These are phyloP conservation scores for Belgica antarctica DNA, from an alignment of 2,888 invertebrate species.

Conservation along the genomic window DNA sequence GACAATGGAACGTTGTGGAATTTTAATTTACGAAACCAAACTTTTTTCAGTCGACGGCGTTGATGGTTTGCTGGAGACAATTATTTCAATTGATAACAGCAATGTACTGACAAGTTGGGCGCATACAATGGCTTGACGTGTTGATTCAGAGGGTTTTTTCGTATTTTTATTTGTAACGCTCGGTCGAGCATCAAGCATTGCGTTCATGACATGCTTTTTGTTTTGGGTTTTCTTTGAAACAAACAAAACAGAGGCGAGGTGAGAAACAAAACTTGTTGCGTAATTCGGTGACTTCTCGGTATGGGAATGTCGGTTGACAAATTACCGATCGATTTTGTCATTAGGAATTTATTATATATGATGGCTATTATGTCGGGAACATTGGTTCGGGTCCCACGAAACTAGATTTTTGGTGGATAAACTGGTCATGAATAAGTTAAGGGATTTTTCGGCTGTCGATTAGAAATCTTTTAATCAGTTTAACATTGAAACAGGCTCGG, in stretches of 20 bases:
- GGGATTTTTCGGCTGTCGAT: too few species aligned
- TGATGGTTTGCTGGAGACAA: neutral
- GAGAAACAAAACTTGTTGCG: conserved; percentile 5
- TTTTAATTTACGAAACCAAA: conserved; percentile 1
- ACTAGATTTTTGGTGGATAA: too few species aligned
- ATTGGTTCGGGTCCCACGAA: too few species aligned
- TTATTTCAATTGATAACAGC: conserved; percentile 10
- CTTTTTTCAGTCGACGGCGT: neutral
- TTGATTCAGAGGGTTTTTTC: neutral
- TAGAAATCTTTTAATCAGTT: too few species aligned
- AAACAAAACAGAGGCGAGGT: neutral
- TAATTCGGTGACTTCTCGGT: neutral
- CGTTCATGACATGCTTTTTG: conserved; percentile 16
- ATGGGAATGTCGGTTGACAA: neutral
- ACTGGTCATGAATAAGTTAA: too few species aligned
- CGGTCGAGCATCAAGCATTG: neutral
- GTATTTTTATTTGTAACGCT: too few species aligned
- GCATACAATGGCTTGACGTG: neutral
- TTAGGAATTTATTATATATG: too few species aligned
- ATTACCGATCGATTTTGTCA: neutral
- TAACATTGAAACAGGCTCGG: too few species aligned
- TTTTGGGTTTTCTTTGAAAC: neutral
- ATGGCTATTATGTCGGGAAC: too few species aligned
- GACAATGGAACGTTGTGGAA: conserved; percentile 16
- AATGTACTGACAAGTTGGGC: neutral